Evolutionary conservation across 92 coral and sea anemone species (phyloP).

Genomic region (Palythoa caribaeorum): DNA sequence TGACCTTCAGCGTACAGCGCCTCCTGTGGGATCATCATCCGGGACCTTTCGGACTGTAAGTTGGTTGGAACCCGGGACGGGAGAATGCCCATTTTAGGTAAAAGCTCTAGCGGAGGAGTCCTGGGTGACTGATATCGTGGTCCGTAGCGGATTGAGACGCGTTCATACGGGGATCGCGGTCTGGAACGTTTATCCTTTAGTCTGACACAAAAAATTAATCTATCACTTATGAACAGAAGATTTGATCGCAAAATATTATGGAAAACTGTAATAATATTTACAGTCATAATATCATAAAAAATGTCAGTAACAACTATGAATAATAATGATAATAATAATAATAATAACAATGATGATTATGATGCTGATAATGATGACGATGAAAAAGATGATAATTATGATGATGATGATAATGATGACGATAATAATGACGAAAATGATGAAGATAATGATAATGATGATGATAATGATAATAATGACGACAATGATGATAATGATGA

Average conservation of each 20-base stretch:
- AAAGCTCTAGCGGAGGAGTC: conserved; percentile 15
- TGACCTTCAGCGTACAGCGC: conserved; percentile 38
- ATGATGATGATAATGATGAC: no score
- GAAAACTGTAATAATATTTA: no score
- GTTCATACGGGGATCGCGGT: conserved; percentile 32
- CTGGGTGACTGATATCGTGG: conserved; percentile 6
- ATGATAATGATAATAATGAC: no score
- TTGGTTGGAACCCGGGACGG: background rate
- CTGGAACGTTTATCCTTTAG: conserved; percentile 23
- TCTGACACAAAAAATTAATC: background rate
- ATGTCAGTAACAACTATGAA: no score
- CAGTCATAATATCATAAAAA: no score
- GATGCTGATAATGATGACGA: no score
- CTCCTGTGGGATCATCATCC: conserved; percentile 1
- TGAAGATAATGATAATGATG: no score
- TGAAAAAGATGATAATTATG: no score
- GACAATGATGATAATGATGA: no score
- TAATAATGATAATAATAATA: background rate
- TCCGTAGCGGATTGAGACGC: conserved; percentile 35
- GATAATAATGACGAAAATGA: no score
- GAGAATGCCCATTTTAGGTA: background rate
- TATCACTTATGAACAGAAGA: background rate
- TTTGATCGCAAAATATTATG: background rate
- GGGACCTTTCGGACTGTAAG: background rate
- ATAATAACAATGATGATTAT: no score